Evolutionary conservation across 2,113 vertebrate species (phyloP).

Genomic region (Pedetes capensis): DNA sequence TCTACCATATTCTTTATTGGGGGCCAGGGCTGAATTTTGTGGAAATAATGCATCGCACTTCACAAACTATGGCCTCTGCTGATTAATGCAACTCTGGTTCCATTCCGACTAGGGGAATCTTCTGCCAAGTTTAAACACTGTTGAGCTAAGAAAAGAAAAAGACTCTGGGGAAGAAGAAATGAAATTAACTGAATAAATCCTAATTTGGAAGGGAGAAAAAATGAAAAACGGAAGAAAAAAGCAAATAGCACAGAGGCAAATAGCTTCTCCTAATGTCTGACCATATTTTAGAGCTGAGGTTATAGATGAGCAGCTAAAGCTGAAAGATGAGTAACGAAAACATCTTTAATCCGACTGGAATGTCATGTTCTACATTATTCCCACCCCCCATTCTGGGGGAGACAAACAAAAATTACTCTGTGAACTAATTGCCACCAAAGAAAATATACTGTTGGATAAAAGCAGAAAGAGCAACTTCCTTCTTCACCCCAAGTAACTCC

Average conservation of each 20-base stretch:
- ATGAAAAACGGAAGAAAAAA: conserved; percentile 54
- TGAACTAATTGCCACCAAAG: background rate
- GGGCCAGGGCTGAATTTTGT: background rate
- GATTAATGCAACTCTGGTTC: background rate
- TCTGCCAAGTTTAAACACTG: conserved; percentile 3
- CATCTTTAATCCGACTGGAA: conserved; percentile 42
- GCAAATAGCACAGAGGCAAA: conserved; percentile 23
- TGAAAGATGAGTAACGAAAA: conserved; percentile 58
- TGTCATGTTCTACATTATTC: conserved; percentile 31
- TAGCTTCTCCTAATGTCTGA: conserved; percentile 14
- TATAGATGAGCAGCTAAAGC: conserved; percentile 26
- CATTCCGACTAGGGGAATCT: background rate
- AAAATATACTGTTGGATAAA: background rate
- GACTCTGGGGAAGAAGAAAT: conserved; percentile 36
- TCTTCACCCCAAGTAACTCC: background rate
- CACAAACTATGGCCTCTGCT: background rate
- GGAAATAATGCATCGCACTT: background rate
- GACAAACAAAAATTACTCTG: conserved; percentile 10
- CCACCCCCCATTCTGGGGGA: background rate
- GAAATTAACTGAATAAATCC: conserved; percentile 44
- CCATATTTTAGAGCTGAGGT: conserved; percentile 32
- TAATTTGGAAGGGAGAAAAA: conserved; percentile 52
- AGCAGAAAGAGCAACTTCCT: background rate
- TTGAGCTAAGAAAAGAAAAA: conserved; percentile 18
- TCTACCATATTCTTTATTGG: background rate